Evolutionary conservation across 2,888 invertebrate species (phyloP), one percentile per base, ranked within the genome.

Genomic region (Trissolcus brochymenae): DNA sequence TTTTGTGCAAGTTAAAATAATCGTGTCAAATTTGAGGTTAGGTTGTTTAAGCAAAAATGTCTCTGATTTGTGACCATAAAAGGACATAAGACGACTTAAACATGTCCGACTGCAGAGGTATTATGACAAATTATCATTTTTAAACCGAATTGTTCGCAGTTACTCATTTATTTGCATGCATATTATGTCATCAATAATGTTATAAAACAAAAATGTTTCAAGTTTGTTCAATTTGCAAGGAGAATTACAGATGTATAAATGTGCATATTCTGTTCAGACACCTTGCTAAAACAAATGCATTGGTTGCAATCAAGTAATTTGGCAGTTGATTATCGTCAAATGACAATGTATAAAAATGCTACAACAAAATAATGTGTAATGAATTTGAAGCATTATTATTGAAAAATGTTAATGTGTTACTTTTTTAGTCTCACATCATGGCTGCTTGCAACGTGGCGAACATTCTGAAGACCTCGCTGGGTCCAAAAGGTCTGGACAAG

Each of bases 401-500:
- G n/a, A 7, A 25, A 25, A 25, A 25, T 25, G 4, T 21, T 21
- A 4, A 41, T n/a, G 2, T 41, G 2, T 19, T 19, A 19, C 46
- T 2, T 68, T 92, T 93, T 75, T 90, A 99, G 98, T 97, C 97
- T 2, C 99, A 99, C 90, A 99, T 99, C 85, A 91, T 96, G 91
- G 99, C 99, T n/a, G 98, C 96, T 0, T 94, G 96, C 74, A 94
- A 95, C 87, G 97, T 99, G 46, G 95, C 99, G 0, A 93, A 93
- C 82, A 98, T 95, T 21, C 91, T 99, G 73, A 94, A 94, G 84
- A 97, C 98, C 0, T 99, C 99, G 0, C 92, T 99, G 56, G 99
- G 99, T 0, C 99, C 99, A 0, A 97, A 98, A 84, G 97, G 99
- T 17, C 91, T 99, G 76, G 99, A 99, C 90, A 99, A 99, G 91